Percentiles rank a stretch among this genome's conserved stretches.
These are phyloP conservation scores for Hippopotamus amphibius DNA, from an alignment of 2,113 vertebrate species.

Conservation along the genomic window DNA sequence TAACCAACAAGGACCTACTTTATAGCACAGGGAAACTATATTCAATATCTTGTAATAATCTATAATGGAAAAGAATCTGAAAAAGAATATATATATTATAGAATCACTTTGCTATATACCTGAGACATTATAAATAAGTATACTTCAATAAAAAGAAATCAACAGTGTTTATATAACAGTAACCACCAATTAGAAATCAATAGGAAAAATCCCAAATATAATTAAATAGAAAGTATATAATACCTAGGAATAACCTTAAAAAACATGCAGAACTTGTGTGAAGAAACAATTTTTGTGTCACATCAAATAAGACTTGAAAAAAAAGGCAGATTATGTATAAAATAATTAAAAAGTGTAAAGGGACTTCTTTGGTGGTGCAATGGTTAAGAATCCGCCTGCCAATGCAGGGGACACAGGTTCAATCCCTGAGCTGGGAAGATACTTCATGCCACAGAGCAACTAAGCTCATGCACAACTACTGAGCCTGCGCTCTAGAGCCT, in stretches of 20 bases:
- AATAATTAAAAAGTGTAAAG: neutral
- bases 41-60: no score
- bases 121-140: neutral
- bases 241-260: constrained; percentile 30
- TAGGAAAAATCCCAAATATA: neutral
- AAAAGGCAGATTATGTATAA: neutral
- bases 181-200: constrained; percentile 10
- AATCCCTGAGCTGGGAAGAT: no score
- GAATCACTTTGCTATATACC: neutral
- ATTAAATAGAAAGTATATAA: constrained; percentile 31
- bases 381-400: no score
- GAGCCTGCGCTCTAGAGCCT: no score
- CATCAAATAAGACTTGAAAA: neutral
- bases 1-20: no score
- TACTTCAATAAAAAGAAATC: neutral
- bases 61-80: no score
- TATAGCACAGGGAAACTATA: no score
- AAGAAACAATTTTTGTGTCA: constrained; percentile 18
- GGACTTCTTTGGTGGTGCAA: no score
- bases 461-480: no score
- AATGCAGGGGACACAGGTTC: no score
- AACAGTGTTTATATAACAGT: neutral
- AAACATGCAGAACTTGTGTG: neutral
- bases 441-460: no score
- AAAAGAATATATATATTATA: neutral